Evolutionary conservation across 1,140 invertebrate genomes (phyloP).

Genomic region (Eupristina koningsbergeri): DNA sequence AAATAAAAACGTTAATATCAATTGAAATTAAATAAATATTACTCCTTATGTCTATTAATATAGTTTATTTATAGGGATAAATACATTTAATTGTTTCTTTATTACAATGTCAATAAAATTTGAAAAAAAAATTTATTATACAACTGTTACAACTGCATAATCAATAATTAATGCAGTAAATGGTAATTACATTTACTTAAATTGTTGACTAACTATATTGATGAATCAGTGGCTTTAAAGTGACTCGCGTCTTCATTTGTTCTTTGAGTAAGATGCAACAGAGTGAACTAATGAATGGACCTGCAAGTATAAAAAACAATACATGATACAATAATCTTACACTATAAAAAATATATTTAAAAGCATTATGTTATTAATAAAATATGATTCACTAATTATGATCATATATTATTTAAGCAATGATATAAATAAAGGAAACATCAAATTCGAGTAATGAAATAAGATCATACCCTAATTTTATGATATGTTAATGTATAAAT

Average conservation of each 20-base stretch:
- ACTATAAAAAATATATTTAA: not conserved
- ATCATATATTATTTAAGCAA: no score
- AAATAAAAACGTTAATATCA: not conserved
- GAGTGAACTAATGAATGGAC: conserved; percentile 28
- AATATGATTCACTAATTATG: not conserved
- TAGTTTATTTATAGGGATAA: conserved; percentile 40
- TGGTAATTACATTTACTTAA: conserved; percentile 31
- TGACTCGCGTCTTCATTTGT: conserved; percentile 12
- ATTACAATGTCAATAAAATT: conserved; percentile 35
- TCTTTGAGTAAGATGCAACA: conserved; percentile 6
- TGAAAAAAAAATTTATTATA: conserved; percentile 46
- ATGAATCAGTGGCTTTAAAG: conserved; percentile 11
- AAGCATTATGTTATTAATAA: not conserved
- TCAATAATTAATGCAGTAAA: conserved; percentile 24
- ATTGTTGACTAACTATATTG: conserved; percentile 28
- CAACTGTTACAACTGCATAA: conserved; percentile 43
- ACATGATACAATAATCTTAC: conserved; percentile 16
- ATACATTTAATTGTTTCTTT: conserved; percentile 33
- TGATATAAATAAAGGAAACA: no score
- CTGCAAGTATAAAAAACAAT: conserved; percentile 25
- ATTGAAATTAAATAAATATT: not conserved
- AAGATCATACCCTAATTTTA: no score
- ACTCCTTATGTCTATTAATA: not conserved
- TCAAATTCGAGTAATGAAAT: no score
- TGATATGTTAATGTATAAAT: no score